A percentile compares a stretch with the other conserved stretches of the same genome.
Evolutionary conservation across 2,888 invertebrate species (phyloP).

Genomic region (Troides oblongomaculatus): DNA sequence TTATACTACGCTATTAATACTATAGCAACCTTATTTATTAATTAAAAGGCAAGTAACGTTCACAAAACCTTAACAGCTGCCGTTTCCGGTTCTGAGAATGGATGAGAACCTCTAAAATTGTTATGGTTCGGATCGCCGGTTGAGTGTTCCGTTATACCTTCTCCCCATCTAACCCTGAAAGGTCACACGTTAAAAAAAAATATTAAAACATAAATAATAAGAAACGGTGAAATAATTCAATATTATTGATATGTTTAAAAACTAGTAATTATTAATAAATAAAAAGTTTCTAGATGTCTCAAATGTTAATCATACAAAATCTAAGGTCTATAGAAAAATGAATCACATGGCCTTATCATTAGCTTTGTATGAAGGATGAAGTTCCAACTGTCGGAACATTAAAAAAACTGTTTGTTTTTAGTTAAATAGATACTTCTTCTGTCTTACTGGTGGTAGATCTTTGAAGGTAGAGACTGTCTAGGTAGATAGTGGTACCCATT

Average conservation of each 20-base stretch:
- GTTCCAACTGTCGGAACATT: too few relatives aligned
- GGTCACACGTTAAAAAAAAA: constrained; percentile 3
- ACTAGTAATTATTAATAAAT: too few relatives aligned
- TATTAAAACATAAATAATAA: neutral
- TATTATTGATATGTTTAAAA: too few relatives aligned
- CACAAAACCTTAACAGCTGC: constrained; percentile 59
- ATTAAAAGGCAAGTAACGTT: neutral
- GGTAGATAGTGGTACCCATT: too few relatives aligned
- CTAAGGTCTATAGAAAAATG: too few relatives aligned
- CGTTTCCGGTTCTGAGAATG: constrained; percentile 71
- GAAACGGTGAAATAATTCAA: neutral
- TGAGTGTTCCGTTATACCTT: constrained; percentile 50
- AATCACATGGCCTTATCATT: too few relatives aligned
- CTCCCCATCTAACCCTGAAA: constrained; percentile 65
- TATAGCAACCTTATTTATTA: neutral
- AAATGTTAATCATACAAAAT: neutral
- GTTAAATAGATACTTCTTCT: too few relatives aligned
- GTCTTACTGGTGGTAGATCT: too few relatives aligned
- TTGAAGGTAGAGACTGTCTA: too few relatives aligned
- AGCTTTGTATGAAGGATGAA: too few relatives aligned
- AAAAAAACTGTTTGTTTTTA: too few relatives aligned
- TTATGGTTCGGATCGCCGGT: constrained; percentile 58
- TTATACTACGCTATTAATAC: neutral
- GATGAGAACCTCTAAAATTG: constrained; percentile 59
- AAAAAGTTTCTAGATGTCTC: neutral